These are phyloP conservation scores for Brachynemurus nebulosus DNA, from an alignment of 2,888 invertebrate genomes.

Conservation along the genomic window DNA sequence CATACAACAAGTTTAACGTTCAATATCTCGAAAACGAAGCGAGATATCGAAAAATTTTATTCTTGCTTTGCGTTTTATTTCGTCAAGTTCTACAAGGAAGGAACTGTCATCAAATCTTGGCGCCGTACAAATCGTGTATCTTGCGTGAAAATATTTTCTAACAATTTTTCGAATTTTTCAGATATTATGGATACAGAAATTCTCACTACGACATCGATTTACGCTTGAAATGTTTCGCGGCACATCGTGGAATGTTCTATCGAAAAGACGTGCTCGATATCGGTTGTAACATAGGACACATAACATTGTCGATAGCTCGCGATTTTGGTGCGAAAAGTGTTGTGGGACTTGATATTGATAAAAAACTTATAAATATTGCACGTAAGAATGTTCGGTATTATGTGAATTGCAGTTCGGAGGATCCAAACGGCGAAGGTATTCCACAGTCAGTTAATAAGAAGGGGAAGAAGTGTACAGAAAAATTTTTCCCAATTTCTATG, in stretches of 20 bases:
- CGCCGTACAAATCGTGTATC: too few species aligned
- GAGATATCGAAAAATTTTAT: too few species aligned
- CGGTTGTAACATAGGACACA: conserved; percentile 94
- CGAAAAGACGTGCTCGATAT: conserved; percentile 89
- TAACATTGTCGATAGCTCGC: conserved; percentile 80
- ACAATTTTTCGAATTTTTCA: conserved; percentile 28
- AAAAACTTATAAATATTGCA: conserved; percentile 61
- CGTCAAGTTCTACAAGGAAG: too few species aligned
- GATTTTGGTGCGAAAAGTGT: conserved; percentile 75
- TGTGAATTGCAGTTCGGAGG: conserved; percentile 33
- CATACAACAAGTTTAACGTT: too few species aligned
- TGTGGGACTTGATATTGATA: conserved; percentile 91
- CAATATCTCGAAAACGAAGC: too few species aligned
- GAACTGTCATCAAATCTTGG: too few species aligned
- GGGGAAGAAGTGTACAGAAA: conserved; percentile 17
- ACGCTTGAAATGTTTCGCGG: conserved; percentile 66
- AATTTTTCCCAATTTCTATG: conserved; percentile 77
- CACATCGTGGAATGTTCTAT: conserved; percentile 68
- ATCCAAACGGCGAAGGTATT: conserved; percentile 21
- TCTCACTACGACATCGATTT: conserved; percentile 68
- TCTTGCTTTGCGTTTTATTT: too few species aligned
- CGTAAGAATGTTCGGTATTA: conserved; percentile 60
- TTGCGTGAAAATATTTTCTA: too few species aligned
- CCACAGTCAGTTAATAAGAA: conserved; percentile 1
- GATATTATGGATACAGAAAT: conserved; percentile 91